Conservation (phyloP, 1,140 invertebrate species). For the Gryon sp. region DNA sequence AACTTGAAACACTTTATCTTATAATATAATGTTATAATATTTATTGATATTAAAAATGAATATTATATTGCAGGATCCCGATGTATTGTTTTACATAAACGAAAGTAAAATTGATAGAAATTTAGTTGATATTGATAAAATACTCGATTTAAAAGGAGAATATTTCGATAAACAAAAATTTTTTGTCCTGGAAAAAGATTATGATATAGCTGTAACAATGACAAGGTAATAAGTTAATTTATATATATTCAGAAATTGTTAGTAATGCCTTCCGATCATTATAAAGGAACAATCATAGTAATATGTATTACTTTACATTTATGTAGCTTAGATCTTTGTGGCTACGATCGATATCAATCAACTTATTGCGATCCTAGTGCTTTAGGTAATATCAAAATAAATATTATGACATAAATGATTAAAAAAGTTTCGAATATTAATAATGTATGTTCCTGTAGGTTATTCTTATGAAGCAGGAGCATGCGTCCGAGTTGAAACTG, state of each 20-base stretch:
- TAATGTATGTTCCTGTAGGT: slow-evolving; percentile 42
- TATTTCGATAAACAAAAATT: slow-evolving; percentile 66
- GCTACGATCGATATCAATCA: background rate
- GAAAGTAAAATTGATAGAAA: slow-evolving; percentile 39
- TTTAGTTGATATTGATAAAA: slow-evolving; percentile 65
- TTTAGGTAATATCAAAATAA: slow-evolving; percentile 11
- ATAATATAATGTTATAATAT: too few relatives aligned
- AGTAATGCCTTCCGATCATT: background rate
- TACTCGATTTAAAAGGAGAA: slow-evolving; percentile 60
- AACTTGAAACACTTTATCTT: too few relatives aligned
- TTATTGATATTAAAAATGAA: too few relatives aligned
- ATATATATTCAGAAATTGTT: background rate
- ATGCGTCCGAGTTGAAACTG: slow-evolving; percentile 57
- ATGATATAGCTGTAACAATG: slow-evolving; percentile 51
- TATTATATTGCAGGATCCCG: slow-evolving; percentile 56
- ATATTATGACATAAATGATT: too few relatives aligned
- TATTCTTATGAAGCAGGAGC: slow-evolving; percentile 68
- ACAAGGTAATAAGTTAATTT: slow-evolving; percentile 46
- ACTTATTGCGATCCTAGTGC: slow-evolving; percentile 16
- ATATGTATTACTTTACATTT: background rate
- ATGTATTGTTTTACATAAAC: slow-evolving; percentile 66
- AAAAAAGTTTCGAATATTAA: too few relatives aligned
- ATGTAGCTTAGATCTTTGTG: slow-evolving; percentile 30
- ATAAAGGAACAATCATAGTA: background rate
- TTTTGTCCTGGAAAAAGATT: slow-evolving; percentile 48